These are phyloP conservation scores for Vireo griseus DNA, from an alignment of 2,797 vertebrate genomes.

Conservation along the genomic window DNA sequence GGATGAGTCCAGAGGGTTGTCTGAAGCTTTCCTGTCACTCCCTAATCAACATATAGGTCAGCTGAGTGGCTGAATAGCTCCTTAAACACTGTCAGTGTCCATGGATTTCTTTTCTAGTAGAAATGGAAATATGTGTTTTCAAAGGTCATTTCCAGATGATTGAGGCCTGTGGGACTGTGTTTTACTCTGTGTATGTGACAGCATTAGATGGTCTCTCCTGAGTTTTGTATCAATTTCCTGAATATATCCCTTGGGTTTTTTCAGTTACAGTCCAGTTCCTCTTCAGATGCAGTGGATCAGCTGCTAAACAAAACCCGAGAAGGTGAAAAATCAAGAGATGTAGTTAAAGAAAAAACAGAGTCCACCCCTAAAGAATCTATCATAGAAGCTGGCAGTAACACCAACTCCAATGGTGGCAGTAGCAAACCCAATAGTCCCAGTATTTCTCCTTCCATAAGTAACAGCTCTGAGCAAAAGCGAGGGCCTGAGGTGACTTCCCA, in stretches of 20 bases:
- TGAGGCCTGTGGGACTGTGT: not conserved
- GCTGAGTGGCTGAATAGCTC: not conserved
- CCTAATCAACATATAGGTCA: not conserved
- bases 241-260: not conserved
- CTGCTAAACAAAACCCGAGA: slow-evolving; percentile 89
- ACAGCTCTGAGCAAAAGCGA: slow-evolving; percentile 84
- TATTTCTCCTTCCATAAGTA: slow-evolving; percentile 78
- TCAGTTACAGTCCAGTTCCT: slow-evolving; percentile 93
- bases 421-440: slow-evolving; percentile 91
- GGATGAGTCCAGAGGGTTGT: not conserved
- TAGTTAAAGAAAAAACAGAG: slow-evolving; percentile 85
- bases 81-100: not conserved
- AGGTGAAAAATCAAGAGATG: slow-evolving; percentile 90
- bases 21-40: slow-evolving; percentile 11
- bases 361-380: slow-evolving; percentile 73
- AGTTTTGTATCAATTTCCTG: not conserved
- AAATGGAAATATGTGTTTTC: not conserved
- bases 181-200: not conserved
- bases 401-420: slow-evolving; percentile 71
- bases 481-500: slow-evolving; percentile 94
- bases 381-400: slow-evolving; percentile 73
- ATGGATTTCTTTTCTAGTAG: not conserved
- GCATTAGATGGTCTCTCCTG: not conserved
- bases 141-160: not conserved
- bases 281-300: slow-evolving; percentile 88